Evolutionary conservation across 2,797 vertebrate species (phyloP).

Genomic region (Aselliscus stoliczkanus): DNA sequence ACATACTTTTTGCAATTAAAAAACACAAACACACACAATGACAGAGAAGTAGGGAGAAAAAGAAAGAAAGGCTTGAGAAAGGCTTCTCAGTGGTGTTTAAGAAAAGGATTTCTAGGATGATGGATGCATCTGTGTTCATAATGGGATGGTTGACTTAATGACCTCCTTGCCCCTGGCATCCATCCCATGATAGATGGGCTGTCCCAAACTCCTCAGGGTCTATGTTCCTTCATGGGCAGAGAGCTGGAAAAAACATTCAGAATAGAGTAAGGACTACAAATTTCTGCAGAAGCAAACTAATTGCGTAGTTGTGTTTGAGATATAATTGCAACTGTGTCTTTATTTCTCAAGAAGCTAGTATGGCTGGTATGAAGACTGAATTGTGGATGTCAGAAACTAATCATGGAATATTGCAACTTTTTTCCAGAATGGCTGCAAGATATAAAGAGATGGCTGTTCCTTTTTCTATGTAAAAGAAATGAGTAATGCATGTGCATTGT

Average conservation of each 20-base stretch:
- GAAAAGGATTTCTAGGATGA: slow-evolving; percentile 57
- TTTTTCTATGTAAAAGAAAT: slow-evolving; percentile 6
- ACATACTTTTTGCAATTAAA: not conserved
- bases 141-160: slow-evolving; percentile 53
- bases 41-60: not conserved
- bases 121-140: slow-evolving; percentile 56
- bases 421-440: not conserved
- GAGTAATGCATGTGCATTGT: not conserved
- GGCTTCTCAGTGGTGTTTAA: slow-evolving; percentile 21
- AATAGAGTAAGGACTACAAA: slow-evolving; percentile 25
- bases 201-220: slow-evolving; percentile 28
- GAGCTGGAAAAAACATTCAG: slow-evolving; percentile 34
- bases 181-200: slow-evolving; percentile 42
- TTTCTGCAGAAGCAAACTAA: slow-evolving; percentile 44
- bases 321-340: slow-evolving; percentile 15
- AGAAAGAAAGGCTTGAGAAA: not conserved
- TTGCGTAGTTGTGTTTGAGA: slow-evolving; percentile 4
- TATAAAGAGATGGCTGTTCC: not conserved
- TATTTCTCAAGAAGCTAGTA: not conserved
- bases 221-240: not conserved
- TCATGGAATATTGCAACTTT: slow-evolving; percentile 3
- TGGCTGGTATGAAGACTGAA: not conserved
- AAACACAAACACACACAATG: not conserved
- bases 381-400: not conserved
- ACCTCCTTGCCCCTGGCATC: slow-evolving; percentile 51